phyloP scores from a whole-genome alignment of 2,113 vertebrate genomes.

The Spea bombifrons region DNA sequence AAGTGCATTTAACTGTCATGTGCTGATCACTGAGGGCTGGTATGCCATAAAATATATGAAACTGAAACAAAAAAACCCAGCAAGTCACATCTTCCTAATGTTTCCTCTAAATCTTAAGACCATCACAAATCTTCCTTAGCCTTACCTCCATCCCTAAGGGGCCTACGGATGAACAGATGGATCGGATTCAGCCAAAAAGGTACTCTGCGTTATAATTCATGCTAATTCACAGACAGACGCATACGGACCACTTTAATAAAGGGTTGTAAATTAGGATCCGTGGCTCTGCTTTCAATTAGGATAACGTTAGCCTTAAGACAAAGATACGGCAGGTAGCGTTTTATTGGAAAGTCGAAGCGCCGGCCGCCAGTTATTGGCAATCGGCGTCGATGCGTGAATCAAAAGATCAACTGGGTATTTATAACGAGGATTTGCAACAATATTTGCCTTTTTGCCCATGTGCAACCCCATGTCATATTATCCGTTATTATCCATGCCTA shows the following conservation, averaged over 20 bases:
- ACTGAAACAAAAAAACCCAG: not conserved
- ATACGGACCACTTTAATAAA: slow-evolving; percentile 12
- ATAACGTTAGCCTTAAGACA: no score
- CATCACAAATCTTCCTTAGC: slow-evolving; percentile 49
- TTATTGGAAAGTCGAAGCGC: no score
- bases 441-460: no score
- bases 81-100: not conserved
- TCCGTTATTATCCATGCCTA: no score
- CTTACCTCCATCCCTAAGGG: slow-evolving; percentile 14
- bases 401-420: no score
- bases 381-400: no score
- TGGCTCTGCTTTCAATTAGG: not conserved
- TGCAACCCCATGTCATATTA: no score
- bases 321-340: no score
- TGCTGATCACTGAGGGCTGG: not conserved
- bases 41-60: not conserved
- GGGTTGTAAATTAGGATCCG: not conserved
- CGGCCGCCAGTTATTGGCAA: no score
- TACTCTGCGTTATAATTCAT: slow-evolving; percentile 48
- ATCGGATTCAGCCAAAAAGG: slow-evolving; percentile 43
- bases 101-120: not conserved
- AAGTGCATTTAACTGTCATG: slow-evolving; percentile 3
- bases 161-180: slow-evolving; percentile 28
- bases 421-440: no score
- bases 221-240: slow-evolving; percentile 40